Conservation (phyloP, 2,113 vertebrate species). For the Campylomormyrus numenius region DNA sequence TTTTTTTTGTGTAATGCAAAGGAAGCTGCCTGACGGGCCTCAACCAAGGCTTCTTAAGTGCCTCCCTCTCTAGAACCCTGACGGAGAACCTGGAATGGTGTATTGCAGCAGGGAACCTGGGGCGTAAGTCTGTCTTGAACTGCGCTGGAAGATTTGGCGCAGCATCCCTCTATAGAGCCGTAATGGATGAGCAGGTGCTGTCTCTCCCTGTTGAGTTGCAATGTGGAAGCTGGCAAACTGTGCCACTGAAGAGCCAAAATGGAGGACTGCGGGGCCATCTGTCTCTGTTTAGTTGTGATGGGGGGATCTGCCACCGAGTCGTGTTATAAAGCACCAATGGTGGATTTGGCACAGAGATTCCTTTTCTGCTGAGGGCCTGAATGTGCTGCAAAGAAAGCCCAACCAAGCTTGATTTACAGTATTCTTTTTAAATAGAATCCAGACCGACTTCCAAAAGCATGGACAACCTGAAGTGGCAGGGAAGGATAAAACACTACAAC, state of each 20-base stretch:
- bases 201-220: not conserved
- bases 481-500: slow-evolving; percentile 20
- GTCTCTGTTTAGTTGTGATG: not conserved
- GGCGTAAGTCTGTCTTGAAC: not conserved
- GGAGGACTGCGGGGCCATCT: not conserved
- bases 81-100: not conserved
- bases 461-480: slow-evolving; percentile 14
- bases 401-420: not conserved
- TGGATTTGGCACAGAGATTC: not conserved
- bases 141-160: not conserved
- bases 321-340: not conserved
- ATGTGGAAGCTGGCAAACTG: not conserved
- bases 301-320: not conserved
- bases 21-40: not conserved
- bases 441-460: not conserved
- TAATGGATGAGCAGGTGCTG: not conserved
- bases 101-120: not conserved
- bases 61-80: slow-evolving; percentile 14
- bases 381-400: slow-evolving; percentile 1
- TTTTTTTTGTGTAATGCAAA: not conserved
- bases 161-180: not conserved
- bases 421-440: not conserved
- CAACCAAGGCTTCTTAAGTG: slow-evolving; percentile 3
- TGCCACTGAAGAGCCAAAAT: not conserved
- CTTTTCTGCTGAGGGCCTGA: not conserved